phyloP scores from a whole-genome alignment of 2,888 invertebrate genomes.

The Habrosyne pyritoides region DNA sequence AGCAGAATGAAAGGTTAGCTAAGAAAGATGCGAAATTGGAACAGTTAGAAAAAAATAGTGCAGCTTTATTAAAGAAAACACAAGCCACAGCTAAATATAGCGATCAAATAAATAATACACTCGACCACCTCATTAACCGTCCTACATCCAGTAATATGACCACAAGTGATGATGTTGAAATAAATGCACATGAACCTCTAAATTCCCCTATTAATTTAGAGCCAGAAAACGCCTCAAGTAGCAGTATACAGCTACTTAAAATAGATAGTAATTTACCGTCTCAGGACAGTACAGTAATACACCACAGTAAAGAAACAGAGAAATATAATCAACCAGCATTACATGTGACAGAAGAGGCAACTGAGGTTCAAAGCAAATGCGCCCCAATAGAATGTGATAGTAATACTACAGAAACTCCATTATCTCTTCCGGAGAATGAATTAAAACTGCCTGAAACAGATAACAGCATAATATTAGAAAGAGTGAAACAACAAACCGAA shows the following conservation, averaged over 20 bases:
- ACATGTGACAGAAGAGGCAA: background rate
- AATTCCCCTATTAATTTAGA: slow-evolving; percentile 2
- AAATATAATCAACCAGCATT: background rate
- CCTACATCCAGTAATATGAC: slow-evolving; percentile 32
- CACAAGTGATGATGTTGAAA: background rate
- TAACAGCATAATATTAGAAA: slow-evolving; percentile 47
- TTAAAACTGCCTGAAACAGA: slow-evolving; percentile 18
- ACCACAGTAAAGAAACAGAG: background rate
- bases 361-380: background rate
- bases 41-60: slow-evolving; percentile 43
- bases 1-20: slow-evolving; percentile 46
- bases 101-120: slow-evolving; percentile 40
- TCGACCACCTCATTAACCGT: slow-evolving; percentile 45
- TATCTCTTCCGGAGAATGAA: background rate
- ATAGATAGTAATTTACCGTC: background rate
- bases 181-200: slow-evolving; percentile 11
- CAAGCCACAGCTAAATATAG: slow-evolving; percentile 37
- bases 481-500: slow-evolving; percentile 46
- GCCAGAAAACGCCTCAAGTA: slow-evolving; percentile 7
- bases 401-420: background rate
- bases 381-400: background rate
- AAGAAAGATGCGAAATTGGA: slow-evolving; percentile 50
- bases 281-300: background rate
- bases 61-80: slow-evolving; percentile 38
- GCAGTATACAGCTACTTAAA: slow-evolving; percentile 12